phyloP scores from a whole-genome alignment of 2,888 invertebrate genomes.

The Drosophila multiciliata region DNA sequence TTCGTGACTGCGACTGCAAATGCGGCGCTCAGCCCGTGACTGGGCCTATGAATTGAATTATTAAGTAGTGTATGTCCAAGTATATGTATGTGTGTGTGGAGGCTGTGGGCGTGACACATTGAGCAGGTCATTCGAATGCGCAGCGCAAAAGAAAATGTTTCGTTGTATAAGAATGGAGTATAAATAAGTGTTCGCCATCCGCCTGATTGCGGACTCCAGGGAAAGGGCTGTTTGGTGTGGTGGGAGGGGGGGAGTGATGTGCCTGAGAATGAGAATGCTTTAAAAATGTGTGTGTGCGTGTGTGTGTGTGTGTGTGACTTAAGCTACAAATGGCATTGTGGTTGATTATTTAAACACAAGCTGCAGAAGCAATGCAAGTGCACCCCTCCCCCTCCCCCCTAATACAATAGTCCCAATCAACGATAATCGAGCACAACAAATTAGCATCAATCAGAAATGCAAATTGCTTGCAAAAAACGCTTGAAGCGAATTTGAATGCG shows the following conservation, averaged over 20 bases:
- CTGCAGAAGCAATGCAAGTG: constrained; percentile 4
- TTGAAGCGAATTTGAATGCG: constrained; percentile 11
- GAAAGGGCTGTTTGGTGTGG: not conserved
- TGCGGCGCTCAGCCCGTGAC: constrained; percentile 62
- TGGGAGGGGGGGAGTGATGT: not conserved
- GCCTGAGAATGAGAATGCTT: not conserved
- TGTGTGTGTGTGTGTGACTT: not conserved
- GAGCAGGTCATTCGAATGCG: constrained; percentile 78
- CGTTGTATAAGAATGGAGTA: constrained; percentile 5
- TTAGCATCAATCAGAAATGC: constrained; percentile 23
- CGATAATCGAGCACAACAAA: constrained; percentile 20
- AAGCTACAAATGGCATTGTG: constrained; percentile 7
- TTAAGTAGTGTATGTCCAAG: constrained; percentile 63
- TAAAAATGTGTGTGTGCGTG: not conserved
- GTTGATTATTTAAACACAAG: constrained; percentile 2
- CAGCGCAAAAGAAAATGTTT: constrained; percentile 38
- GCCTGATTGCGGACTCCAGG: not conserved
- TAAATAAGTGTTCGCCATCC: not conserved
- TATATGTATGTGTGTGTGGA: constrained; percentile 6
- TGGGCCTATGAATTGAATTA: constrained; percentile 81
- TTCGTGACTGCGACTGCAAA: constrained; percentile 59
- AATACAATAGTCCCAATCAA: not conserved
- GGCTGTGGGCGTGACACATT: constrained; percentile 41
- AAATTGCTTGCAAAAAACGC: constrained; percentile 15
- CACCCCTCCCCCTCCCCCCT: not conserved